phyloP scores from a whole-genome alignment of 1,140 invertebrate species.

The Platyscapa corneri region DNA sequence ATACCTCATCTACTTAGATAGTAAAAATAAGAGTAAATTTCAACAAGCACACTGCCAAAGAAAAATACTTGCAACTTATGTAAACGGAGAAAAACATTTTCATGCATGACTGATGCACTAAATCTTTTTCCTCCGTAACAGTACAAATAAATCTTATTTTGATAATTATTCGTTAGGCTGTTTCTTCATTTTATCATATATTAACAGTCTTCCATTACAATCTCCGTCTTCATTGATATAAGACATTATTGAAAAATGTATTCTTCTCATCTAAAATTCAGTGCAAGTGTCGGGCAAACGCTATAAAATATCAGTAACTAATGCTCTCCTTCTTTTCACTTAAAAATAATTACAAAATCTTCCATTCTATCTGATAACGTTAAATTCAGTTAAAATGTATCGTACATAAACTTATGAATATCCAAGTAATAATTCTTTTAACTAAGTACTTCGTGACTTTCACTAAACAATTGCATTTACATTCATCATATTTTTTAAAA shows the following conservation, averaged over 20 bases:
- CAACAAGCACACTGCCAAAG: conserved; percentile 9
- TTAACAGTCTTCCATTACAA: conserved; percentile 37
- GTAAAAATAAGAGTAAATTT: neutral
- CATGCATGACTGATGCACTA: neutral
- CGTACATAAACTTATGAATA: neutral
- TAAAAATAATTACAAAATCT: neutral
- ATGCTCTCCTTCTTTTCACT: neutral
- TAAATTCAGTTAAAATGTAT: neutral
- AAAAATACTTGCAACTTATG: neutral
- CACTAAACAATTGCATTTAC: neutral
- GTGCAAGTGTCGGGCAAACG: neutral
- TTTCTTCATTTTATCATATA: neutral
- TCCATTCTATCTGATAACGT: conserved; percentile 4
- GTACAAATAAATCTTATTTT: conserved; percentile 11
- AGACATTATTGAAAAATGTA: neutral
- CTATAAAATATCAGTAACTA: conserved; percentile 4
- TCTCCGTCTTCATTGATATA: neutral
- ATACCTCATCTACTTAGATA: neutral
- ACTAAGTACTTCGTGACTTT: neutral
- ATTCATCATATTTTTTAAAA: neutral
- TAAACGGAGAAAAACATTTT: neutral
- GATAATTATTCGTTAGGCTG: neutral
- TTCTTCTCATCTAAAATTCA: conserved; percentile 2
- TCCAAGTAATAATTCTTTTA: neutral
- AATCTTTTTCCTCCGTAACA: neutral